phyloP scores from a whole-genome alignment of 2,888 invertebrate genomes.

The Physocephala rufipes region DNA sequence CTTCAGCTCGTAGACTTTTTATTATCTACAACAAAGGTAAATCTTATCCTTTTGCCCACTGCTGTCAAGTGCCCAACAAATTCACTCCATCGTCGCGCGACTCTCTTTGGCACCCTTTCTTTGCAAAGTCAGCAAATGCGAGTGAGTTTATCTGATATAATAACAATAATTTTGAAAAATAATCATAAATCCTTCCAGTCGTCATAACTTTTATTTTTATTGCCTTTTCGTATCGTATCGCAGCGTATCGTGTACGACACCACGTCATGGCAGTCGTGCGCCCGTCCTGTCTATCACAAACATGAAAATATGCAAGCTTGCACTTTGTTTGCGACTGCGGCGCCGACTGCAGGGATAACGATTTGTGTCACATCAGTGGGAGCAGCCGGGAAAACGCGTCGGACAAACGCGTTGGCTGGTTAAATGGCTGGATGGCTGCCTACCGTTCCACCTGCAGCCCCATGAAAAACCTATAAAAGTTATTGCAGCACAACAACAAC shows the following conservation, averaged over 20 bases:
- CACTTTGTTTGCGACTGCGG: slow-evolving; percentile 40
- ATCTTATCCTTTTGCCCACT: not conserved
- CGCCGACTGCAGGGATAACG: slow-evolving; percentile 6
- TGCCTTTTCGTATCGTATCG: slow-evolving; percentile 27
- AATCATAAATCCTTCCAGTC: slow-evolving; percentile 60
- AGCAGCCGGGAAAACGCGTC: too few relatives aligned
- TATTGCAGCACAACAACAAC: slow-evolving; percentile 49
- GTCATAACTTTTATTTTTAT: slow-evolving; percentile 64
- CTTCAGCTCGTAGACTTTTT: not conserved
- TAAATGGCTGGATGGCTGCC: not conserved
- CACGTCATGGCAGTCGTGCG: slow-evolving; percentile 35
- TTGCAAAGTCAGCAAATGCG: slow-evolving; percentile 10
- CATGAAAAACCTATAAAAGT: slow-evolving; percentile 55
- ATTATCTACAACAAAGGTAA: not conserved
- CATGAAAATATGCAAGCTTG: slow-evolving; percentile 60
- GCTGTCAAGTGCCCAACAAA: not conserved
- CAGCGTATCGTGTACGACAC: not conserved
- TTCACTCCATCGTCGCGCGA: not conserved
- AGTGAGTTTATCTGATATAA: slow-evolving; percentile 47
- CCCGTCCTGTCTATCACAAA: slow-evolving; percentile 47
- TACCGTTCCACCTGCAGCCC: slow-evolving; percentile 26
- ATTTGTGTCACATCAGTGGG: slow-evolving; percentile 41
- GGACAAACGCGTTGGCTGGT: too few relatives aligned
- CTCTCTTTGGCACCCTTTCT: not conserved
- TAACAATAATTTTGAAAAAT: slow-evolving; percentile 61